Evolutionary conservation across 1,140 invertebrate species (phyloP), one percentile per base, ranked within the genome.

Genomic region (Neodiprion lecontei): DNA sequence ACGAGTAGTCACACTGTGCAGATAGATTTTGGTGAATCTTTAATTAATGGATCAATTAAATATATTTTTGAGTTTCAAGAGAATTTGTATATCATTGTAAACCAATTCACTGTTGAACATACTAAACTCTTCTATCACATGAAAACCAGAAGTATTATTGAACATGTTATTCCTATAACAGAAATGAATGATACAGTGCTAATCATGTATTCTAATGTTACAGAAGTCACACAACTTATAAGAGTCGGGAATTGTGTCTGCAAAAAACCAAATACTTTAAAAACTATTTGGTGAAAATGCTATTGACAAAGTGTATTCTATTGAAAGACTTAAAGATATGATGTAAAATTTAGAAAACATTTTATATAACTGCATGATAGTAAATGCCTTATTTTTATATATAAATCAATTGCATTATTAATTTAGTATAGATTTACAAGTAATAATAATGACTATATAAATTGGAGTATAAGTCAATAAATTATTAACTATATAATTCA

Each of bases 1-100:
- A 78, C 75, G 53, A 80, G 78, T 72, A 78, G 74, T 72, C 75
- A 77, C 69, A 77, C 71, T 7, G 61, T 77, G 17, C 28, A 77
- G 70, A 67, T 80, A 9, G 48, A 70, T 11, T 40, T 9, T 10
- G 68, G 71, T 72, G 71, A 77, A 17, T 49, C 47, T 4, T 21
- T 68, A 7, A 69, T 72, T 10, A 71, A 79, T 71, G 75, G 77
- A 48, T 70, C 66, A 10, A 79, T 77, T 75, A n/a, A 65, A 67
- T 77, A 70, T 71, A 75, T 75, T 72, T 70, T 77, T 65, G 40
- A 77, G 69, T 66, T 73, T 68, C 49, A 50, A 73, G 14, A 49
- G 9, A 69, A 75, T 17, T 70, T 75, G 68, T 70, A 61, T 67
- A 71, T 79, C 50, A 49, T 79, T 14, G 48, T 77, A 7, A 17